phyloP scores from a whole-genome alignment of 2,797 vertebrate genomes.

The Nyctibius grandis region DNA sequence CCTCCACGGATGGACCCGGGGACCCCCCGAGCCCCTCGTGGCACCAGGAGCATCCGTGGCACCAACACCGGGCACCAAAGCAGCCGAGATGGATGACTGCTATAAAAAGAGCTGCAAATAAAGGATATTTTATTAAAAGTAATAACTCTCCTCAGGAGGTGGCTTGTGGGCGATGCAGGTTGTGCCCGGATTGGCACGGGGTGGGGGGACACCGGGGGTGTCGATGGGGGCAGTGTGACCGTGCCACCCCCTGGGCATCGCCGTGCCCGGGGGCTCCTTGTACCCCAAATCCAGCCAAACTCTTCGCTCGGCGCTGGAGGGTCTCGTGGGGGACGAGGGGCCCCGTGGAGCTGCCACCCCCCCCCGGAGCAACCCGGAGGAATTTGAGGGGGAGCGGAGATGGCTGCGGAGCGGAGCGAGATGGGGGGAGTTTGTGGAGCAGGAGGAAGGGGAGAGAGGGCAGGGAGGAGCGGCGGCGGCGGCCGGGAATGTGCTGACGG shows the following conservation, averaged over 20 bases:
- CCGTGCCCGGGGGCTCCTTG: rapidly evolving
- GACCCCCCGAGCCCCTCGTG: background rate
- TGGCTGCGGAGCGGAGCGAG: background rate
- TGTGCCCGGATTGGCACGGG: too few species aligned
- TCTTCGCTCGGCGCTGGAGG: background rate
- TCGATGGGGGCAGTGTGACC: background rate
- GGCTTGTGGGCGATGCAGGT: background rate
- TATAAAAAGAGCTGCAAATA: background rate
- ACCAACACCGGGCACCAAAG: too few species aligned
- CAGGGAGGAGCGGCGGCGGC: background rate
- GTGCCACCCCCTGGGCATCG: too few species aligned
- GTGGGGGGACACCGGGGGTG: background rate
- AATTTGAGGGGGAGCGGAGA: background rate
- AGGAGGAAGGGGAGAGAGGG: conserved; percentile 20
- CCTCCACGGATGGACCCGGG: rapidly evolving
- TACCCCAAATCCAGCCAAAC: background rate
- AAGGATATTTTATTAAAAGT: background rate
- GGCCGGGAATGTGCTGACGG: conserved; percentile 33
- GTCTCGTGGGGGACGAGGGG: too few species aligned
- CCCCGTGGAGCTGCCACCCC: background rate
- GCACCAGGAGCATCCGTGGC: too few species aligned
- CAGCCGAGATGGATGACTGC: background rate
- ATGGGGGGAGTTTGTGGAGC: conserved; percentile 11
- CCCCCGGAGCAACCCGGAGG: background rate
- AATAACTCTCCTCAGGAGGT: background rate